Conservation (phyloP, 2,797 vertebrate species). For the Jordanella pulchra region DNA sequence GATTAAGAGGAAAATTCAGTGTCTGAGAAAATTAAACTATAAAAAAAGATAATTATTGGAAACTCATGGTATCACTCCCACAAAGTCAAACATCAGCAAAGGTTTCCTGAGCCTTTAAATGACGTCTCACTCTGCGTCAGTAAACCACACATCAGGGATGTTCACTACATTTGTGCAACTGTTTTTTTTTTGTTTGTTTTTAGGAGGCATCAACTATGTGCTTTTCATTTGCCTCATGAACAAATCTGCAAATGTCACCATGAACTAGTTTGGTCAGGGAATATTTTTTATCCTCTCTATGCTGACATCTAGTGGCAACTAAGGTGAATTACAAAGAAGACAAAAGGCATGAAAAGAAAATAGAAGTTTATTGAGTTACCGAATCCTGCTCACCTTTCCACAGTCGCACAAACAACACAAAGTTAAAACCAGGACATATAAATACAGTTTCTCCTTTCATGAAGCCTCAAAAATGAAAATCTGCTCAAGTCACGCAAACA, state of each 20-base stretch:
- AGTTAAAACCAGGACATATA: constrained; percentile 70
- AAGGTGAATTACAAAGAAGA: background rate
- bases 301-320: constrained; percentile 40
- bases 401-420: constrained; percentile 64
- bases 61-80: too few species aligned
- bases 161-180: too few species aligned
- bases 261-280: background rate
- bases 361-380: constrained; percentile 82
- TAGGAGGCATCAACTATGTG: too few species aligned
- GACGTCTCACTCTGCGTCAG: too few species aligned
- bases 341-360: constrained; percentile 76
- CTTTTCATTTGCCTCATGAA: too few species aligned
- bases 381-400: constrained; percentile 76
- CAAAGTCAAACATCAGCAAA: too few species aligned
- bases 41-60: too few species aligned
- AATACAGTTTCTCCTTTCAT: constrained; percentile 60
- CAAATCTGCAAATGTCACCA: background rate
- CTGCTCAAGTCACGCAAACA: constrained; percentile 48
- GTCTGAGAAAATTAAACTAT: too few species aligned
- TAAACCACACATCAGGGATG: too few species aligned
- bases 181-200: too few species aligned
- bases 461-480: constrained; percentile 41
- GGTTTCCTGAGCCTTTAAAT: too few species aligned
- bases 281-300: background rate
- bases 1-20: too few species aligned